Percentiles rank a stretch among this genome's conserved stretches.
Evolutionary conservation across 2,113 vertebrate genomes (phyloP).

Genomic region (Eublepharis macularius): DNA sequence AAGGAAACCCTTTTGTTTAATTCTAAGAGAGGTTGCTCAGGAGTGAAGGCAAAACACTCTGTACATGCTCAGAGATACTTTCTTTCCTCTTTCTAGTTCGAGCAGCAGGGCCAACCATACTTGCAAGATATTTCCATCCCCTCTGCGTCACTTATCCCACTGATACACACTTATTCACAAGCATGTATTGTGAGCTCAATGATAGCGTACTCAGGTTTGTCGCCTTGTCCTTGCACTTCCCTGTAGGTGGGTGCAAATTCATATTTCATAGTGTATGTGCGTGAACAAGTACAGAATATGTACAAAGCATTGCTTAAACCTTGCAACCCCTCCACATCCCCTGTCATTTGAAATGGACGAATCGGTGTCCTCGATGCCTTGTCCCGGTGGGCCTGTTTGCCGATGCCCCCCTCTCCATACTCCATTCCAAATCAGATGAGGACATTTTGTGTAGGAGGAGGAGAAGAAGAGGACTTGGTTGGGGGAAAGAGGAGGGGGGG

Average conservation of each 20-base stretch:
- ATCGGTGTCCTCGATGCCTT: neutral
- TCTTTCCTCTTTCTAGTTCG: no score
- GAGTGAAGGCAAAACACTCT: neutral
- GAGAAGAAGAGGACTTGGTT: neutral
- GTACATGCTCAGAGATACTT: neutral
- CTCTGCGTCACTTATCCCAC: neutral
- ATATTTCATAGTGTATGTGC: neutral
- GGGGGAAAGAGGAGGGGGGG: constrained; percentile 1
- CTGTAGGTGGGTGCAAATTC: neutral
- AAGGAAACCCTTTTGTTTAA: neutral
- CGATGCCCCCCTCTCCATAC: neutral
- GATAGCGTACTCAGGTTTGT: neutral
- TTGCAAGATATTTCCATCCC: neutral
- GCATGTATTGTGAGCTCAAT: neutral
- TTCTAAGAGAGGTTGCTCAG: neutral
- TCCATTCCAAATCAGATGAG: neutral
- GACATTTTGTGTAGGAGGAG: neutral
- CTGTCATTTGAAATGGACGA: neutral
- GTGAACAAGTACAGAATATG: neutral
- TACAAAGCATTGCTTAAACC: neutral
- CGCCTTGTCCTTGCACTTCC: neutral
- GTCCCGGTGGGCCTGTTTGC: no score
- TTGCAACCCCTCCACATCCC: no score
- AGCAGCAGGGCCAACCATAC: neutral
- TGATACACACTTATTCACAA: neutral